Conservation (phyloP, 2,888 invertebrate genomes). For the Mimachlamys varia region DNA sequence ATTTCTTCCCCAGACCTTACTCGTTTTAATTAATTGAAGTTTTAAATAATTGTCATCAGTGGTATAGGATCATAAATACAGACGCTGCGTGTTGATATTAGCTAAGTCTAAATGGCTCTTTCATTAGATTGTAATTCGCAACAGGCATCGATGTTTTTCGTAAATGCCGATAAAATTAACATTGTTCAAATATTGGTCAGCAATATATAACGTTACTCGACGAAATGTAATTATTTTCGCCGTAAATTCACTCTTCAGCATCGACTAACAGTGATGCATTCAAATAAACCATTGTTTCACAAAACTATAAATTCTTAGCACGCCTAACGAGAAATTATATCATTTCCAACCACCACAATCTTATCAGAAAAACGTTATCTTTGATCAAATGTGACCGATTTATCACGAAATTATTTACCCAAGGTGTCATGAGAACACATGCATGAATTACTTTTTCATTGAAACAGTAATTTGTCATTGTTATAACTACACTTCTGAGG, state of each 20-base stretch:
- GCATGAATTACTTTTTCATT: not conserved
- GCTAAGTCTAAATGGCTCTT: not conserved
- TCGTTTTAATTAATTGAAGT: not conserved
- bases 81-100: not conserved
- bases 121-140: not conserved
- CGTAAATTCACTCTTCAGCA: not conserved
- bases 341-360: not conserved
- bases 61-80: not conserved
- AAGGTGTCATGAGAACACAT: not conserved
- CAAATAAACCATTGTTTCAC: constrained; percentile 6
- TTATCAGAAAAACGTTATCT: not conserved
- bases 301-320: not conserved
- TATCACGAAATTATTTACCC: not conserved
- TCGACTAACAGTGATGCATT: not conserved
- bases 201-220: not conserved
- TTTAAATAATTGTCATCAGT: not conserved
- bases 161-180: constrained; percentile 28
- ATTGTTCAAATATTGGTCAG: constrained; percentile 21
- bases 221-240: not conserved
- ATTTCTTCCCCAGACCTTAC: not conserved
- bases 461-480: not conserved
- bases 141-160: not conserved
- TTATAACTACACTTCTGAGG: not conserved
- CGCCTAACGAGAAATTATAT: not conserved
- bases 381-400: not conserved